Evolutionary conservation across 2,797 vertebrate genomes (phyloP), one percentile per base, ranked within the genome.

Genomic region (Peromyscus eremicus): DNA sequence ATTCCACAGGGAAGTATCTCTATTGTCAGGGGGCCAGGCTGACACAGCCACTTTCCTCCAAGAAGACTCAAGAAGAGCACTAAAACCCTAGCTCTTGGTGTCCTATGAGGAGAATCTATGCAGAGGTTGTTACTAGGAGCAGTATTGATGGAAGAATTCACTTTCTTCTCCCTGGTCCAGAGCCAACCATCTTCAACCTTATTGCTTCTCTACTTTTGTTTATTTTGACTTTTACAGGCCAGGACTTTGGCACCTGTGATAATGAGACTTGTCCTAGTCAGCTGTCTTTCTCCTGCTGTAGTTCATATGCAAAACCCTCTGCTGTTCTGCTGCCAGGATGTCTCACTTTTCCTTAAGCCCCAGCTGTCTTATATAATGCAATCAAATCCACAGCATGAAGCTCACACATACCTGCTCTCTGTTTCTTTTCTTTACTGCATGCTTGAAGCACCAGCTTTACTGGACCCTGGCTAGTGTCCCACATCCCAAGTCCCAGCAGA

Each of bases 1-100:
- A 14, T 68, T 92, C n/a, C 32, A 6, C 0, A 90, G 37, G 8
- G 1, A 71, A 64, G 14, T 25, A 16, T 49, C 23, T 40, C n/a
- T 10, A 1, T 2, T 17, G 11, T 75, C 25, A 79, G 14, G 2
- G 29, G 2, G 8, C 2, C 5, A 37, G 17, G 25, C 1, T 11
- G 49, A 23, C 16, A 62, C 1, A 34, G 17, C 21, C 46, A 46
- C 9, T 32, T 55, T 13, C 3, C 13, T 55, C 17, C 1, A 29
- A 32, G 2, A 73, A 87, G 14, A 25, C 13, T 19, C 4, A 64
- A 55, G 6, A 1, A 9, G 21, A 27, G 3, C 13, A 25, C 7
- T 60, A 52, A 27, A 3, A n/a, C 19, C 1, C 52, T 52, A 52
- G 52, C 52, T 52, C 52, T 52, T 40, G 16, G 29, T 66, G 37